Evolutionary conservation across 2,888 invertebrate species (phyloP), one percentile per base, ranked within the genome.

Genomic region (Eurytoma adleriae): DNA sequence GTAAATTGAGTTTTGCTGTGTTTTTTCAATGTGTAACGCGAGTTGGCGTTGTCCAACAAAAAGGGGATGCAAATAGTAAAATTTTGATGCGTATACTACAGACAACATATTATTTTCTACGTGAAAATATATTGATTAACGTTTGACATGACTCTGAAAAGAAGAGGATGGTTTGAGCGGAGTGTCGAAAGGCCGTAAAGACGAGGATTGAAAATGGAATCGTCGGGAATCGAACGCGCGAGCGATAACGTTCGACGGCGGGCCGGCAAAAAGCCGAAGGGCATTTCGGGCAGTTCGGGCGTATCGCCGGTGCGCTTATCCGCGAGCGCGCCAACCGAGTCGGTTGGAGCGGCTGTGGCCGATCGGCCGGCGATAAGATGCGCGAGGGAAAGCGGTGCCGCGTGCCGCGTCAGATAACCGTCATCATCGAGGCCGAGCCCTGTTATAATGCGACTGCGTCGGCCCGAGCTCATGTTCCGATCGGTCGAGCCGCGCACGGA

Each of bases 341-440:
- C 56, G 40, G 16, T 56, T 20, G 40, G n/a, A 30, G 48, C 18
- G 61, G 18, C 24, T 30, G 7, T 10, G 20, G 20, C 59, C 24
- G 59, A 71, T 48, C 59, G 48, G 2, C 3, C 16, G 16, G 30
- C 27, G 59, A 59, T 71, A 71, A 59, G 57, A 14, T 20, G 48
- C 20, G 20, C 57, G n/a, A 20, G 40, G 20, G 54, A 59, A 61
- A 48, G 30, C 57, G 50, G n/a, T 57, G 24, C 5, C 56, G 64
- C 77, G 54, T 27, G 59, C n/a, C 69, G 52, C 24, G 56, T 66
- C 50, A 48, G 71, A 71, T 78, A 71, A 59, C 62, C 70, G 70
- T 64, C 57, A 24, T 48, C 62, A 48, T 66, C 4, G n/a, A n/a
- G 12, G 16, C 40, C 24, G 12, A 52, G 16, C 2, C 2, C 30